These are phyloP conservation scores for Medauroidea extradentata DNA, from an alignment of 1,140 invertebrate species.

Conservation along the genomic window DNA sequence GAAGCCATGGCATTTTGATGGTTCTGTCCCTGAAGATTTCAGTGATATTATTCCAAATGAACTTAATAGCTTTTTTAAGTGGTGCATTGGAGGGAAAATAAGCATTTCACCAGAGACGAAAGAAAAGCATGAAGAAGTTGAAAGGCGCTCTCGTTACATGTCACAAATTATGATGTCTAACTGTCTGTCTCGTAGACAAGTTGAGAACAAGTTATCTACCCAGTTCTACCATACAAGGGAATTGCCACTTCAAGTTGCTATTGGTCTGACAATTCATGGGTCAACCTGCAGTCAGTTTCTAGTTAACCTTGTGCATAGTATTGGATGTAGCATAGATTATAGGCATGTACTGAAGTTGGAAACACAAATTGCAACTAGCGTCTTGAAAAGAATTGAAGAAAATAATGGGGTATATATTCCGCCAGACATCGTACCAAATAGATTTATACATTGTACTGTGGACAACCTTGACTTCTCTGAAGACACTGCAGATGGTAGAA, in stretches of 20 bases:
- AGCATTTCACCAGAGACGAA: neutral
- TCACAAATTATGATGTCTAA: constrained; percentile 6
- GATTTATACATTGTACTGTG: too few relatives aligned
- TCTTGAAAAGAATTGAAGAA: too few relatives aligned
- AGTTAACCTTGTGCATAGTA: too few relatives aligned
- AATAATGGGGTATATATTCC: too few relatives aligned
- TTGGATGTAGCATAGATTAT: too few relatives aligned
- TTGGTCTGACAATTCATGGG: constrained; percentile 11
- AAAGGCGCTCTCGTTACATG: neutral
- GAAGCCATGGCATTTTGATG: neutral
- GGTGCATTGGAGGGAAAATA: constrained; percentile 6
- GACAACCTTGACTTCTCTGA: too few relatives aligned
- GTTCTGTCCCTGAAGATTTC: neutral
- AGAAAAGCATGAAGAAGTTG: neutral
- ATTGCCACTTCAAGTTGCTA: constrained; percentile 8
- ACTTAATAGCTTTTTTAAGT: constrained; percentile 4
- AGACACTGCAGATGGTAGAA: too few relatives aligned
- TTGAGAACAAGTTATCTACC: neutral
- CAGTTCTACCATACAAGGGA: neutral
- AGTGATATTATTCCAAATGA: neutral
- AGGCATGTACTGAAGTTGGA: too few relatives aligned
- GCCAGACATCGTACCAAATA: too few relatives aligned
- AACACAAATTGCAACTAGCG: too few relatives aligned
- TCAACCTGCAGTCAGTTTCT: too few relatives aligned
- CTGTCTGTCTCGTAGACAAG: neutral